A percentile compares a stretch with the other conserved stretches of the same genome.
Evolutionary conservation across 2,797 vertebrate genomes (phyloP).

Genomic region (Chrosomus eos): DNA sequence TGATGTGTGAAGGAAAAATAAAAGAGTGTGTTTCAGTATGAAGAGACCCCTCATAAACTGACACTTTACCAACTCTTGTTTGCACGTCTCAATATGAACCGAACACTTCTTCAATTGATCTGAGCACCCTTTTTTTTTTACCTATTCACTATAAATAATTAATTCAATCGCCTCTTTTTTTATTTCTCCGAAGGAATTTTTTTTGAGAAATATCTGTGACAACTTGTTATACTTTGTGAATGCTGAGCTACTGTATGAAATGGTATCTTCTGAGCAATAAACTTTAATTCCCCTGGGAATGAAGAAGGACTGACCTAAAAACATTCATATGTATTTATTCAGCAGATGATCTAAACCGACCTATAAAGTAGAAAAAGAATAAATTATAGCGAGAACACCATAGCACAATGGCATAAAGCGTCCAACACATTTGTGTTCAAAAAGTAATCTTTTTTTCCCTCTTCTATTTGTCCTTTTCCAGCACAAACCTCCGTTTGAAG

Average conservation of each 20-base stretch:
- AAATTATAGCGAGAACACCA: not conserved
- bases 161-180: not conserved
- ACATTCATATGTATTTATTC: not conserved
- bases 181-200: not conserved
- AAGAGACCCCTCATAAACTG: not conserved
- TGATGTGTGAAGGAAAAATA: not conserved
- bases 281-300: not conserved
- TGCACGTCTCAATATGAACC: not conserved
- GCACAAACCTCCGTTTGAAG: constrained; percentile 89
- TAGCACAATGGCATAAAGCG: not conserved
- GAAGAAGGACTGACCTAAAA: not conserved
- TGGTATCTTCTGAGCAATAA: not conserved
- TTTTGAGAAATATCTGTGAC: not conserved
- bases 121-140: not conserved
- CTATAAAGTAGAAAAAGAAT: not conserved
- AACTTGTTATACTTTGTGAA: not conserved
- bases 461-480: constrained; percentile 61
- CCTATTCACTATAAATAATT: not conserved
- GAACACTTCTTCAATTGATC: not conserved
- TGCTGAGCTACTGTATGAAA: not conserved
- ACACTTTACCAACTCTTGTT: not conserved
- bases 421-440: not conserved
- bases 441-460: not conserved
- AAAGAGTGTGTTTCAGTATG: not conserved
- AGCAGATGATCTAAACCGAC: not conserved